Conservation (phyloP, 1,140 invertebrate genomes). For the Ceratitis capitata region DNA sequence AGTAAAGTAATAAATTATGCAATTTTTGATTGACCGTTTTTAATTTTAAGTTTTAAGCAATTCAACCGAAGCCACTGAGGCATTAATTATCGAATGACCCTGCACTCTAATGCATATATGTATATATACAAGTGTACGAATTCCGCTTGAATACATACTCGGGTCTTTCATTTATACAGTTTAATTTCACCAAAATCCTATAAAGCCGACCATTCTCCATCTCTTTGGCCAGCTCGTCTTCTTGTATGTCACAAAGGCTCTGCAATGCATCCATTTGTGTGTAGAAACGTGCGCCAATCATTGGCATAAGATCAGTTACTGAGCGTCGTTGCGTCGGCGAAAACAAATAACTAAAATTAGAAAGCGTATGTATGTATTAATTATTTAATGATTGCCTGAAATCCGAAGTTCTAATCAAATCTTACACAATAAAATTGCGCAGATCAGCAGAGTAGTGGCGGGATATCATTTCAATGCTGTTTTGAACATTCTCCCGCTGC, state of each 20-base stretch:
- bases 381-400: no score
- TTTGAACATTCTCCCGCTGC: slow-evolving; percentile 84
- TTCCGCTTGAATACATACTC: slow-evolving; percentile 77
- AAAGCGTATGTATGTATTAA: background rate
- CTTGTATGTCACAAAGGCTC: slow-evolving; percentile 85
- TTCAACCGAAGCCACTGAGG: no score
- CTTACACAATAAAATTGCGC: slow-evolving; percentile 92
- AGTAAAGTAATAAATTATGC: no score
- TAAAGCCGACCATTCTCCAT: slow-evolving; percentile 94
- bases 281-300: slow-evolving; percentile 98
- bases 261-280: slow-evolving; percentile 92
- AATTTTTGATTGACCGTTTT: no score
- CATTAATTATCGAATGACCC: no score
- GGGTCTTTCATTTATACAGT: slow-evolving; percentile 91
- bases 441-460: slow-evolving; percentile 92
- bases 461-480: slow-evolving; percentile 88
- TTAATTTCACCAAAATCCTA: slow-evolving; percentile 89
- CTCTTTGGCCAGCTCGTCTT: slow-evolving; percentile 91
- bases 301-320: slow-evolving; percentile 97
- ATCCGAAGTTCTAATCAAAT: no score
- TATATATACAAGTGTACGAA: background rate
- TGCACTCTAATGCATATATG: no score
- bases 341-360: slow-evolving; percentile 76
- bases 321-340: slow-evolving; percentile 76
- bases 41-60: no score